phyloP scores from a whole-genome alignment of 2,888 invertebrate genomes.

The Troides oblongomaculatus region DNA sequence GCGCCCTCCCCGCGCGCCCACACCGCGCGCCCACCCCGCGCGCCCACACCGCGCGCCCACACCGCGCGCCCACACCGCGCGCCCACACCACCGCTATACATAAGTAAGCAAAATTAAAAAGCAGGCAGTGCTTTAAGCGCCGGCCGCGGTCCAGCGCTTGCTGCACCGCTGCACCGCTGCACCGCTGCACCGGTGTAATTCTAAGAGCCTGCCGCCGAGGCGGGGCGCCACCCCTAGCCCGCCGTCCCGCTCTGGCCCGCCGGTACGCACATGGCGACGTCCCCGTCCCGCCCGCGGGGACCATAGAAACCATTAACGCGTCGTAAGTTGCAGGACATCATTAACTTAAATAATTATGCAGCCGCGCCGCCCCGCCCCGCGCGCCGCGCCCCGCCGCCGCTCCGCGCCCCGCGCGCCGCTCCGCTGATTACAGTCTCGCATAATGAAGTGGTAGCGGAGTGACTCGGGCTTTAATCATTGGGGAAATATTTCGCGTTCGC shows the following conservation, averaged over 20 bases:
- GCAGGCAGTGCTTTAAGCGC: constrained; percentile 52
- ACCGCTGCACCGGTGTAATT: constrained; percentile 51
- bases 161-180: constrained; percentile 38
- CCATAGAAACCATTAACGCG: constrained; percentile 66
- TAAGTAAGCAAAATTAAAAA: constrained; percentile 67
- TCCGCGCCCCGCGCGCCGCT: neutral
- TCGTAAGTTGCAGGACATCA: constrained; percentile 73
- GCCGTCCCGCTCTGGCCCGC: constrained; percentile 39
- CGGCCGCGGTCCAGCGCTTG: constrained; percentile 39
- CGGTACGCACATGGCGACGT: constrained; percentile 30
- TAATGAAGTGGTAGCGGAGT: constrained; percentile 66
- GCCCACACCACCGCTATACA: constrained; percentile 45
- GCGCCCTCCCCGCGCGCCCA: no score
- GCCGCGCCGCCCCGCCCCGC: constrained; percentile 45
- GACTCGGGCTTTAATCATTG: constrained; percentile 69
- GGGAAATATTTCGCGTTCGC: constrained; percentile 60
- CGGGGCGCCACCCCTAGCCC: constrained; percentile 53
- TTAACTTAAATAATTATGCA: constrained; percentile 77
- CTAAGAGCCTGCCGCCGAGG: constrained; percentile 42
- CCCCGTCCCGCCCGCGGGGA: constrained; percentile 47
- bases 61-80: neutral
- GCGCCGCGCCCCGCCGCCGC: constrained; percentile 44
- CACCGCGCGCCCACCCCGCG: neutral
- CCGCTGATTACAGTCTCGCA: constrained; percentile 69
- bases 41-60: constrained; percentile 3